These are phyloP conservation scores for Zapornia atra DNA, from an alignment of 2,113 vertebrate species.

Conservation along the genomic window DNA sequence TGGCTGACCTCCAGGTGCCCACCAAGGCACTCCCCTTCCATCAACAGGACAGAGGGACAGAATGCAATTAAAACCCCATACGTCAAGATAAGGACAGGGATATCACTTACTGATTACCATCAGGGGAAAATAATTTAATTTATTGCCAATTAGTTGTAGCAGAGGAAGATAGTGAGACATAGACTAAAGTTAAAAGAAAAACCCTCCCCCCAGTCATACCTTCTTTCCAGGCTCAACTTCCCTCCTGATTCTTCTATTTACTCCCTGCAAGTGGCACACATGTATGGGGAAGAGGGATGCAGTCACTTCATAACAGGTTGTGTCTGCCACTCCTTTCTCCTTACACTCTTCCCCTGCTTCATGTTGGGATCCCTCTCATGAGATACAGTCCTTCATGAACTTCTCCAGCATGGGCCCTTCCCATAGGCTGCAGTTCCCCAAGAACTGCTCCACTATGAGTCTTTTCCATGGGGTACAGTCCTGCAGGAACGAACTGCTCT, in stretches of 20 bases:
- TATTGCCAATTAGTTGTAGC: not conserved
- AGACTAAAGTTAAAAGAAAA: not conserved
- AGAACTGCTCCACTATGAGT: not conserved
- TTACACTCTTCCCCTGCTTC: too few relatives aligned
- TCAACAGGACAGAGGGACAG: not conserved
- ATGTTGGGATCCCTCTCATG: too few relatives aligned
- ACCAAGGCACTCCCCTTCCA: not conserved
- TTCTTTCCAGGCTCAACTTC: not conserved
- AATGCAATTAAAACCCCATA: rapidly evolving
- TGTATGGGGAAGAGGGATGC: too few relatives aligned
- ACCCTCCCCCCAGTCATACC: not conserved
- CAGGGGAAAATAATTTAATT: not conserved
- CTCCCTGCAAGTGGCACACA: rapidly evolving
- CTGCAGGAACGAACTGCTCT: not conserved
- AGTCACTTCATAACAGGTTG: not conserved
- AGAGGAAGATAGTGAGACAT: not conserved
- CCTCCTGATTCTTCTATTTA: not conserved
- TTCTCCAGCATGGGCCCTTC: not conserved
- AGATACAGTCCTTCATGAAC: too few relatives aligned
- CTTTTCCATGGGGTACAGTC: not conserved
- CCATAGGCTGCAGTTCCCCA: too few relatives aligned
- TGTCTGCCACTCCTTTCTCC: not conserved
- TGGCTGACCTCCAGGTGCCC: not conserved
- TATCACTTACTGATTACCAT: not conserved
- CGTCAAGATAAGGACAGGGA: not conserved